A percentile compares a stretch with the other conserved stretches of the same genome.
Evolutionary conservation across 2,797 vertebrate species (phyloP).

Genomic region (Siniperca undulata): DNA sequence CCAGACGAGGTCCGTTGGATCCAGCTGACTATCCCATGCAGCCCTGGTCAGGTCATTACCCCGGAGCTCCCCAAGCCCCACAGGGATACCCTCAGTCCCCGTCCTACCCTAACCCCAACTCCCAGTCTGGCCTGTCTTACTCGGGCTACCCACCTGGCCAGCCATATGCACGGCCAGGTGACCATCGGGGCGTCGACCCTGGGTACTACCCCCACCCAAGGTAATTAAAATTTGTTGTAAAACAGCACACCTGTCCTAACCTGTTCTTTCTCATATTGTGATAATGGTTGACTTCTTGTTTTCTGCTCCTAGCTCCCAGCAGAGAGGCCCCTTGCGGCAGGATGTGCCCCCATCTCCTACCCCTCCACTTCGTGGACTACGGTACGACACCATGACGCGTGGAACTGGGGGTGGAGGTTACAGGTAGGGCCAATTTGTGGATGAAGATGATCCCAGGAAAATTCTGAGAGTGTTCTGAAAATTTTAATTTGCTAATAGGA

Average conservation of each 20-base stretch:
- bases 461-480: background rate
- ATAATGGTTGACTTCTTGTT: background rate
- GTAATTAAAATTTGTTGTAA: conserved; percentile 36
- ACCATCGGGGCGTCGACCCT: conserved; percentile 85
- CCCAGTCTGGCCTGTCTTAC: conserved; percentile 66
- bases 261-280: background rate
- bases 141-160: conserved; percentile 82
- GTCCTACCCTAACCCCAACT: conserved; percentile 79
- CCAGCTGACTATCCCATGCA: conserved; percentile 88
- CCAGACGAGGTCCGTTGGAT: conserved; percentile 90
- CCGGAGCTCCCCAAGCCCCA: conserved; percentile 68
- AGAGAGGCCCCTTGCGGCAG: conserved; percentile 94
- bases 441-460: conserved; percentile 43
- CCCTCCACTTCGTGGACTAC: conserved; percentile 86
- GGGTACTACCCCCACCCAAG: conserved; percentile 87
- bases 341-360: conserved; percentile 96
- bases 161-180: conserved; percentile 82
- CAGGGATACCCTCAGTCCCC: conserved; percentile 86
- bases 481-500: background rate
- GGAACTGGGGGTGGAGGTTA: conserved; percentile 75
- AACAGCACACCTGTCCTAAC: background rate
- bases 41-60: conserved; percentile 83
- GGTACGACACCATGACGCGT: conserved; percentile 89
- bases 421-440: conserved; percentile 71
- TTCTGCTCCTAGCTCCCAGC: conserved; percentile 74